Evolutionary conservation across 2,113 vertebrate genomes (phyloP).

Genomic region (Periophthalmus modestus): DNA sequence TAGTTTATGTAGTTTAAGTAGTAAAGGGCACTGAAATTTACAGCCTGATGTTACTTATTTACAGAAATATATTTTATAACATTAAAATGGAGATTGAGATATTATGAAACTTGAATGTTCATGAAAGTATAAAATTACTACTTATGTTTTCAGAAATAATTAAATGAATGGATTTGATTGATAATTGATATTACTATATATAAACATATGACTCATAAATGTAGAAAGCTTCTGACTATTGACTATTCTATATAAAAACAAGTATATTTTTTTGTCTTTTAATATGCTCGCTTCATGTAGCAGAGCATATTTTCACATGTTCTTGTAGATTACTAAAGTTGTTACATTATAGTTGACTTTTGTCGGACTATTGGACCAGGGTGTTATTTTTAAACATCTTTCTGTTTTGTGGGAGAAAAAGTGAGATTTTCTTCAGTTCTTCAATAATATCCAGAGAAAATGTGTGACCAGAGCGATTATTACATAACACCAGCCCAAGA

Average conservation of each 20-base stretch:
- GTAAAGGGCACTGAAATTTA: too few species aligned
- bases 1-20: too few species aligned
- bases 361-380: background rate
- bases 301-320: background rate
- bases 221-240: background rate
- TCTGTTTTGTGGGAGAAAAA: background rate
- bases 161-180: too few species aligned
- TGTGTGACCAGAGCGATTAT: conserved; percentile 8
- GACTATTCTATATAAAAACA: background rate
- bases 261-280: background rate
- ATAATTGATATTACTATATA: too few species aligned
- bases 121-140: too few species aligned
- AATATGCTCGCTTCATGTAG: background rate
- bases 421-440: conserved; percentile 26
- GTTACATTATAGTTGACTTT: background rate
- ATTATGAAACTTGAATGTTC: too few species aligned
- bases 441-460: conserved; percentile 23
- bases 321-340: background rate
- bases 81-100: too few species aligned
- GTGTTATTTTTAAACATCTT: background rate
- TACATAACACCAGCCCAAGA: conserved; percentile 24
- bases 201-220: too few species aligned
- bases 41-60: too few species aligned
- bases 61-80: too few species aligned
- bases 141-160: too few species aligned